These are phyloP conservation scores for Arge pagana DNA, from an alignment of 2,888 invertebrate species.

Conservation along the genomic window DNA sequence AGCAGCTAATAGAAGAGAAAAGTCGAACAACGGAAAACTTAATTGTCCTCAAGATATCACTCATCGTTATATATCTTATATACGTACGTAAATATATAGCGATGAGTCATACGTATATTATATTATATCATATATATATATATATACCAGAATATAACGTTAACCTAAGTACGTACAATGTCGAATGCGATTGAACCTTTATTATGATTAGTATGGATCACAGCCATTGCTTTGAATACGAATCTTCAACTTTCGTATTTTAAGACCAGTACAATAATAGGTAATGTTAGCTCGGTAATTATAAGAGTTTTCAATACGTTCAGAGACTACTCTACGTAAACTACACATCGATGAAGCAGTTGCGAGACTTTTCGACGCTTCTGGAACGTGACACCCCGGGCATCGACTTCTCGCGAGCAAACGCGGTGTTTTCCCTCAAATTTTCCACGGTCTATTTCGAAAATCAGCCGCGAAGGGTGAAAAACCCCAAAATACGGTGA, in stretches of 20 bases:
- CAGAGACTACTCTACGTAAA: conserved; percentile 25
- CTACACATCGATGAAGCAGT: conserved; percentile 38
- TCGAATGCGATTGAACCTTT: conserved; percentile 49
- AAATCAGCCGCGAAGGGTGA: too few relatives aligned
- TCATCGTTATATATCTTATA: conserved; percentile 28
- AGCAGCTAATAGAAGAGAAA: background rate
- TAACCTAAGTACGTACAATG: conserved; percentile 43
- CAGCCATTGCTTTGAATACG: conserved; percentile 59
- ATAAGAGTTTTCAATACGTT: conserved; percentile 41
- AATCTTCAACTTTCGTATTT: conserved; percentile 53
- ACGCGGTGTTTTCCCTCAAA: too few relatives aligned
- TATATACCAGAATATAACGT: conserved; percentile 25
- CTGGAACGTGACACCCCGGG: too few relatives aligned
- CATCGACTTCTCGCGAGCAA: too few relatives aligned
- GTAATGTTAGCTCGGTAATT: conserved; percentile 46
- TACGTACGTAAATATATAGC: too few relatives aligned
- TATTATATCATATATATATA: conserved; percentile 32
- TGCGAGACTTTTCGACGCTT: too few relatives aligned
- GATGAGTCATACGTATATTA: conserved; percentile 28
- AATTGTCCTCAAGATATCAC: conserved; percentile 43
- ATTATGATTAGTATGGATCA: conserved; percentile 52
- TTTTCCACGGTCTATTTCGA: too few relatives aligned
- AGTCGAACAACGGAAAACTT: conserved; percentile 28
- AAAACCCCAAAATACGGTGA: too few relatives aligned
- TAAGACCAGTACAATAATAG: conserved; percentile 50